phyloP scores from a whole-genome alignment of 2,797 vertebrate genomes.

The Lateolabrax maculatus region DNA sequence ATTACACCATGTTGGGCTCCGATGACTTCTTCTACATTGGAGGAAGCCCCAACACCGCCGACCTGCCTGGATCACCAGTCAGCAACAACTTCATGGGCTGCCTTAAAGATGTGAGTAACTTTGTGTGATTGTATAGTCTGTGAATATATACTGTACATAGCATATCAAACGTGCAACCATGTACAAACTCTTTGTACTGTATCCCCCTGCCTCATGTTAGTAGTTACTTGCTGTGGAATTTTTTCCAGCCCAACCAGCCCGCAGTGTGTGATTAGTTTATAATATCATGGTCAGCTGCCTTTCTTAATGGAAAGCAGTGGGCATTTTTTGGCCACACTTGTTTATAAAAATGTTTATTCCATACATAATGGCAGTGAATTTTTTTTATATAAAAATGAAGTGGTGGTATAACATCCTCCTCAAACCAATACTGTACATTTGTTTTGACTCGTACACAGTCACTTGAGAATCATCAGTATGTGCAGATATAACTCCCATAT shows the following conservation, averaged over 20 bases:
- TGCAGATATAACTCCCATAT: slow-evolving; percentile 35
- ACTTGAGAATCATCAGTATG: slow-evolving; percentile 37
- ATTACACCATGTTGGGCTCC: slow-evolving; percentile 96
- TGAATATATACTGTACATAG: not conserved
- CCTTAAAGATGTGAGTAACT: slow-evolving; percentile 93
- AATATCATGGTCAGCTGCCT: not conserved
- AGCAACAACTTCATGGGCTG: slow-evolving; percentile 99
- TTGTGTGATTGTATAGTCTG: not conserved
- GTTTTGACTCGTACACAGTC: slow-evolving; percentile 29
- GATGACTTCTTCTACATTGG: slow-evolving; percentile 98
- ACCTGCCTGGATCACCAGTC: slow-evolving; percentile 95
- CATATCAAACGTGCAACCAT: not conserved
- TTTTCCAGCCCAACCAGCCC: not conserved
- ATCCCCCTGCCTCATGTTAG: not conserved
- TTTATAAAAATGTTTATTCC: not conserved
- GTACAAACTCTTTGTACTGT: not conserved
- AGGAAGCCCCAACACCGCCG: slow-evolving; percentile 95
- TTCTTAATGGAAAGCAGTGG: not conserved
- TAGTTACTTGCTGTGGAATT: not conserved
- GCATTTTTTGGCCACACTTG: not conserved
- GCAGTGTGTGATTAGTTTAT: not conserved
- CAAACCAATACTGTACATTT: slow-evolving; percentile 27
- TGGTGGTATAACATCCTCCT: not conserved
- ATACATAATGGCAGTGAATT: not conserved
- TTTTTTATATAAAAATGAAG: too few relatives aligned